A percentile compares a stretch with the other conserved stretches of the same genome.
Conservation (phyloP, 1,140 invertebrate species). For the Aporrectodea caliginosa region DNA sequence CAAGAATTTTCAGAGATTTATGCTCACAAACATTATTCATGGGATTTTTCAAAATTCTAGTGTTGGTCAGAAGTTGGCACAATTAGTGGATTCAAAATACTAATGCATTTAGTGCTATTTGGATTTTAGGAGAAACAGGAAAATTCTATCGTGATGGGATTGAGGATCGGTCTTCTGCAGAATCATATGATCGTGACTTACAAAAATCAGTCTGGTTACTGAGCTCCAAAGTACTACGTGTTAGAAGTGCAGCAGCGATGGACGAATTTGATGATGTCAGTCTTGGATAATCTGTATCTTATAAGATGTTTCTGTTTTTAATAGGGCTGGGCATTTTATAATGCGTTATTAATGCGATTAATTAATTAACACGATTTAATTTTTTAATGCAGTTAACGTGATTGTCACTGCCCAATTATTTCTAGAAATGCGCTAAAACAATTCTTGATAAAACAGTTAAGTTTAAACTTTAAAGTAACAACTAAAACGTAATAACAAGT, state of each 20-base stretch:
- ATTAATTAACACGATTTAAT: too few species aligned
- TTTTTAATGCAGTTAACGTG: too few species aligned
- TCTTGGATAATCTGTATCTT: too few species aligned
- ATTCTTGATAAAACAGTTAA: too few species aligned
- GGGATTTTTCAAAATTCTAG: not conserved
- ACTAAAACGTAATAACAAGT: too few species aligned
- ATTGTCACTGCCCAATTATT: too few species aligned
- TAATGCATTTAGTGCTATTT: not conserved
- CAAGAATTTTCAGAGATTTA: slow-evolving; percentile 9
- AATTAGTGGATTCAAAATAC: not conserved
- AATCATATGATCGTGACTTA: slow-evolving; percentile 65
- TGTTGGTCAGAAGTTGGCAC: not conserved
- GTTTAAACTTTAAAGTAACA: too few species aligned
- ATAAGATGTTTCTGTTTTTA: too few species aligned
- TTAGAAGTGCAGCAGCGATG: not conserved
- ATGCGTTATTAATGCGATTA: too few species aligned
- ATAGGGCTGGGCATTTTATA: too few species aligned
- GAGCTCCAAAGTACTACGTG: slow-evolving; percentile 51
- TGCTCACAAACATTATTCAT: not conserved
- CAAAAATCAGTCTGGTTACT: slow-evolving; percentile 78
- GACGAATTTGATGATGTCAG: slow-evolving; percentile 31
- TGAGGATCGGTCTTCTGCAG: slow-evolving; percentile 60
- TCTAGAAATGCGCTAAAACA: too few species aligned
- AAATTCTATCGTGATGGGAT: slow-evolving; percentile 79
- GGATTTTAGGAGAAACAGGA: slow-evolving; percentile 62